A percentile compares a stretch with the other conserved stretches of the same genome.
Evolutionary conservation across 1,140 invertebrate species (phyloP).

Genomic region (Popillia japonica): DNA sequence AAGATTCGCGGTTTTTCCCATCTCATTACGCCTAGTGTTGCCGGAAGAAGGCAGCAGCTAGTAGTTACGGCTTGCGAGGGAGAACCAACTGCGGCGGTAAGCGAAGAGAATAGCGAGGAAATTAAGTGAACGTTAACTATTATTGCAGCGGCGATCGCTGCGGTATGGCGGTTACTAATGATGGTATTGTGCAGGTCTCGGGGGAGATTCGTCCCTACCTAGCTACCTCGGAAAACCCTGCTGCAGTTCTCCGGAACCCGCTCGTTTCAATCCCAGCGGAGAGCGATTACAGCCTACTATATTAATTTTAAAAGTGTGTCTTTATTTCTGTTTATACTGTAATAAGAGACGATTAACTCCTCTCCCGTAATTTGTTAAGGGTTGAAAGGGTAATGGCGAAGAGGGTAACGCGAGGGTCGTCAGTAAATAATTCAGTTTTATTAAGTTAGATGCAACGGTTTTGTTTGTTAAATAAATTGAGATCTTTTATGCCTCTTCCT

Average conservation of each 20-base stretch:
- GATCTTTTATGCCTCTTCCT: too few species aligned
- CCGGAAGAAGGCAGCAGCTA: background rate
- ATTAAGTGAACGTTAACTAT: conserved; percentile 45
- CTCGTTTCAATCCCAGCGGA: background rate
- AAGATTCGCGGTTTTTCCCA: conserved; percentile 2
- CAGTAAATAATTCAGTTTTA: too few species aligned
- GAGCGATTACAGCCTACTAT: background rate
- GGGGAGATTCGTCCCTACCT: conserved; percentile 2
- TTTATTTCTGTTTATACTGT: too few species aligned
- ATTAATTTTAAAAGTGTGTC: conserved; percentile 7
- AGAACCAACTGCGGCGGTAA: background rate
- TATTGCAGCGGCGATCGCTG: conserved; percentile 45
- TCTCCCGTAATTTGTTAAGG: too few species aligned
- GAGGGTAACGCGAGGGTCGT: too few species aligned
- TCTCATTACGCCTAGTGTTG: background rate
- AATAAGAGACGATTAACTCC: too few species aligned
- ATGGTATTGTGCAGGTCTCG: conserved; percentile 42
- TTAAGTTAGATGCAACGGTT: too few species aligned
- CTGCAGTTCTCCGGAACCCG: too few species aligned
- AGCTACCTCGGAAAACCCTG: background rate
- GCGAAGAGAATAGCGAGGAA: conserved; percentile 40
- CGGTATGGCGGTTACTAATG: conserved; percentile 47
- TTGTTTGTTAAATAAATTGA: too few species aligned
- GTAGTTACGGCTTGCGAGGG: background rate
- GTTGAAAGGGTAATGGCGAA: too few species aligned